Conservation (phyloP, 2,888 invertebrate genomes). For the Scaptomyza flava region DNA sequence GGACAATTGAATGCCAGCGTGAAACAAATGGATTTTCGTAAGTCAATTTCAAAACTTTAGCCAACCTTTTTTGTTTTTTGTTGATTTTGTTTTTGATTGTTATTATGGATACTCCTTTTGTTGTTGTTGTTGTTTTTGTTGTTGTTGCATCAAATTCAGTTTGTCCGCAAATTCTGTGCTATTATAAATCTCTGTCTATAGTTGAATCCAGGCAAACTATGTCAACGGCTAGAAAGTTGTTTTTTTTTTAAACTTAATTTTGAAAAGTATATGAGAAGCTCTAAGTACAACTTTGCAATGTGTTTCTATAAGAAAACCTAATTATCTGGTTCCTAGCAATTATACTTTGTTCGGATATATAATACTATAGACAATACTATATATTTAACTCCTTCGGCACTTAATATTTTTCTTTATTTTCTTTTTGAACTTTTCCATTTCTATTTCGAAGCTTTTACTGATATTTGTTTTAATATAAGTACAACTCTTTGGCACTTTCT, state of each 20-base stretch:
- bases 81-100: constrained; percentile 39
- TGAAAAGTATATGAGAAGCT: neutral
- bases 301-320: too few relatives aligned
- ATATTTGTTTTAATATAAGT: constrained; percentile 61
- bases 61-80: constrained; percentile 38
- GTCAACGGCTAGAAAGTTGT: constrained; percentile 37
- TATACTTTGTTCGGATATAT: too few relatives aligned
- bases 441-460: constrained; percentile 28
- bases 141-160: constrained; percentile 62
- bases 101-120: constrained; percentile 22
- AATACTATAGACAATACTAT: too few relatives aligned
- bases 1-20: constrained; percentile 74
- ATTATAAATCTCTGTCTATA: constrained; percentile 7
- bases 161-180: constrained; percentile 44
- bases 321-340: too few relatives aligned
- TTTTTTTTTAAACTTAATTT: constrained; percentile 28
- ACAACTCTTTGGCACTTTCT: constrained; percentile 20
- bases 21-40: constrained; percentile 82
- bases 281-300: too few relatives aligned
- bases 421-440: constrained; percentile 28
- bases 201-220: constrained; percentile 15
- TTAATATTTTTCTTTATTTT: neutral
- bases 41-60: constrained; percentile 68
- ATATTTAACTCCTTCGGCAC: neutral
- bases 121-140: constrained; percentile 33